Conservation (phyloP, 2,888 invertebrate species). For the Nymphalis polychloros region DNA sequence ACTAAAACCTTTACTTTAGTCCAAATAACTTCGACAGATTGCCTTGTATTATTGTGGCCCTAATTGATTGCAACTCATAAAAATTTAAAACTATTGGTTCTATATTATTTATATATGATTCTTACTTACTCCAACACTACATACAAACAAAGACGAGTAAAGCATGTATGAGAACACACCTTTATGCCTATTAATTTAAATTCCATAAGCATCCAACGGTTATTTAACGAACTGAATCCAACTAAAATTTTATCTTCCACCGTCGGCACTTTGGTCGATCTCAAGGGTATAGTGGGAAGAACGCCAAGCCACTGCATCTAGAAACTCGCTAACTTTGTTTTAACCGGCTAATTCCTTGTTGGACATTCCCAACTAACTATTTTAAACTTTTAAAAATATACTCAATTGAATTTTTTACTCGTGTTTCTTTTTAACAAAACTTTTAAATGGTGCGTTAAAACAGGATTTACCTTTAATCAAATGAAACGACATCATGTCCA, state of each 20-base stretch:
- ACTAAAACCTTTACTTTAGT: no score
- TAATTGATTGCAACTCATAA: no score
- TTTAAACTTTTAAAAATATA: constrained; percentile 32
- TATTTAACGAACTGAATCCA: constrained; percentile 10
- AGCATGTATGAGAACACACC: no score
- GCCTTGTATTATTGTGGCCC: no score
- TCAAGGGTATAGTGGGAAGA: constrained; percentile 25
- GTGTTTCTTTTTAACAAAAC: constrained; percentile 19
- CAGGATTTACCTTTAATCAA: neutral
- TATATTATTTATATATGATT: no score
- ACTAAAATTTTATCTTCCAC: constrained; percentile 24
- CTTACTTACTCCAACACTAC: no score
- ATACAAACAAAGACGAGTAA: no score
- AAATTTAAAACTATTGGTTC: no score
- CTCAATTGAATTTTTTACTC: constrained; percentile 32
- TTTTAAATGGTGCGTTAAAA: constrained; percentile 8
- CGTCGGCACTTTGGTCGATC: constrained; percentile 19
- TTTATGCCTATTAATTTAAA: neutral
- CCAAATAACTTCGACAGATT: no score
- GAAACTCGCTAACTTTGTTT: constrained; percentile 34
- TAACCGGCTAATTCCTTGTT: constrained; percentile 36
- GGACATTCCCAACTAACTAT: constrained; percentile 27
- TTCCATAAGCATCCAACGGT: constrained; percentile 2
- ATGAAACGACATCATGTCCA: neutral
- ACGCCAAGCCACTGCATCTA: constrained; percentile 30